Percentiles rank a stretch among this genome's conserved stretches.
phyloP scores from a whole-genome alignment of 2,797 vertebrate species.

The Sebastes nivosus region DNA sequence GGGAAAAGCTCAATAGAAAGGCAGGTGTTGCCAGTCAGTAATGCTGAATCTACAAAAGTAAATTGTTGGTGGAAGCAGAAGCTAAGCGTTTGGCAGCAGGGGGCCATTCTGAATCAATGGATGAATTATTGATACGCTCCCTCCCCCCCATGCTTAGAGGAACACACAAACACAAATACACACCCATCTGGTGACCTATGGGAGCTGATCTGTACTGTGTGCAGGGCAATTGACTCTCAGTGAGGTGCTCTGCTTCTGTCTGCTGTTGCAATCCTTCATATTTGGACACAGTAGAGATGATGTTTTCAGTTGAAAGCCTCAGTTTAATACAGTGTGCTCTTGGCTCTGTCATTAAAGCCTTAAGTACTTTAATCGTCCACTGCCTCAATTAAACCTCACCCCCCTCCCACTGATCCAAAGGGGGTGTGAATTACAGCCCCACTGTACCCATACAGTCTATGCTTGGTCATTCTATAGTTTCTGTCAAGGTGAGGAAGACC shows the following conservation, averaged over 20 bases:
- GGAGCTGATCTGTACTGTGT: constrained; percentile 29
- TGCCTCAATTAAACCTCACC: constrained; percentile 40
- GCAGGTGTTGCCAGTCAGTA: not conserved
- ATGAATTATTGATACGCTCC: constrained; percentile 83
- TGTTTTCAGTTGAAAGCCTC: constrained; percentile 12
- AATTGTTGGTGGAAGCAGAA: constrained; percentile 42
- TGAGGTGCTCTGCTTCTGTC: not conserved
- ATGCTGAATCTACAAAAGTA: constrained; percentile 49
- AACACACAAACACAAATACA: constrained; percentile 9
- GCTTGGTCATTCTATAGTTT: not conserved
- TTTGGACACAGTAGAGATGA: constrained; percentile 3
- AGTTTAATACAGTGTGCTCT: constrained; percentile 12
- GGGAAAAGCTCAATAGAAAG: not conserved
- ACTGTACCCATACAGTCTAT: not conserved
- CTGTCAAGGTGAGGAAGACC: constrained; percentile 23
- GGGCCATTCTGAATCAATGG: constrained; percentile 60
- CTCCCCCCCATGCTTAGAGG: constrained; percentile 40
- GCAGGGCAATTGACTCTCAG: not conserved
- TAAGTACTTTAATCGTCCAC: constrained; percentile 50
- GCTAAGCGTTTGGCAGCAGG: constrained; percentile 54
- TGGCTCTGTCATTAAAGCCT: constrained; percentile 39
- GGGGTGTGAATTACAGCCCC: not conserved
- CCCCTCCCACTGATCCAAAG: constrained; percentile 1
- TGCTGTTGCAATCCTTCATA: not conserved
- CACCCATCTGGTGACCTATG: constrained; percentile 20